Conservation (phyloP, 2,888 invertebrate species). For the Drosophila barbarae region DNA sequence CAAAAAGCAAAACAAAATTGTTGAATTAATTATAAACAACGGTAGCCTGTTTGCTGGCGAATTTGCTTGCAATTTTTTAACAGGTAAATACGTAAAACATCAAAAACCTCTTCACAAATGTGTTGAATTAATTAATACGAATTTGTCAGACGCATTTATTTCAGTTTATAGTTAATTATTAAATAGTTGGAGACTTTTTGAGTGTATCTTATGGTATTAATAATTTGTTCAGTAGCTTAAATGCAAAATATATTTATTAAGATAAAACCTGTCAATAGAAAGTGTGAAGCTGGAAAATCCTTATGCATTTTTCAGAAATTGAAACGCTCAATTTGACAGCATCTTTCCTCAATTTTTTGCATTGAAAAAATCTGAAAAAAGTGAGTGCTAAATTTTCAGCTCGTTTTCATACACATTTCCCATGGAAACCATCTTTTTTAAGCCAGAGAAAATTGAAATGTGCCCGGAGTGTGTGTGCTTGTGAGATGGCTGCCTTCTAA, state of each 20-base stretch:
- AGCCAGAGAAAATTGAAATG: constrained; percentile 21
- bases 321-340: background rate
- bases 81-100: constrained; percentile 8
- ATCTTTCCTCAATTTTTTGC: background rate
- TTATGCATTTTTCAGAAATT: background rate
- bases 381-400: background rate
- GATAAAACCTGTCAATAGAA: background rate
- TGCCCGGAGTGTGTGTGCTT: constrained; percentile 25
- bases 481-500: constrained; percentile 64
- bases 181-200: background rate
- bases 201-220: background rate
- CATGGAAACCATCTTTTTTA: background rate
- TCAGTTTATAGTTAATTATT: background rate
- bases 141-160: background rate
- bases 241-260: background rate
- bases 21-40: constrained; percentile 35
- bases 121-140: constrained; percentile 5
- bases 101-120: background rate
- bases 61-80: constrained; percentile 6
- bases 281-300: background rate
- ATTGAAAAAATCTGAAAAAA: background rate
- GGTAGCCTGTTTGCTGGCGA: constrained; percentile 22
- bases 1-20: constrained; percentile 30
- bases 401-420: background rate
- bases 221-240: background rate